Evolutionary conservation across 2,113 vertebrate species (phyloP).

Genomic region (Riparia riparia): DNA sequence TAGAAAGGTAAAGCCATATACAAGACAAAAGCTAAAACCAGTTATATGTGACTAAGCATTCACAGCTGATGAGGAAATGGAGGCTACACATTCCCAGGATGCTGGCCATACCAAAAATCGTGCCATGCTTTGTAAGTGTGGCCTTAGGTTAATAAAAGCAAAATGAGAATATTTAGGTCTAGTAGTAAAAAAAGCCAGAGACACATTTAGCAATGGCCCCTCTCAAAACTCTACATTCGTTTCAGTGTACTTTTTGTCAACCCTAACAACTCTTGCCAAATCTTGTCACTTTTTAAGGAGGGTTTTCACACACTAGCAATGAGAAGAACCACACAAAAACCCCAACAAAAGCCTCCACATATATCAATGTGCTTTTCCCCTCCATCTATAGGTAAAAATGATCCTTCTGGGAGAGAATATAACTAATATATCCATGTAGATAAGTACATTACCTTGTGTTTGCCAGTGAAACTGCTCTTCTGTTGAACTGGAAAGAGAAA

Average conservation of each 20-base stretch:
- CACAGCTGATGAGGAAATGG: neutral
- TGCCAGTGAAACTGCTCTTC: slow-evolving; percentile 98
- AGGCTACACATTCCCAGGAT: neutral
- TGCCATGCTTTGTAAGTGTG: neutral
- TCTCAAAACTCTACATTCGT: neutral
- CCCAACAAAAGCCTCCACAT: neutral
- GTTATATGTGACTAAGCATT: neutral
- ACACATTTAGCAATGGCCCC: neutral
- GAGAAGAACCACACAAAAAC: neutral
- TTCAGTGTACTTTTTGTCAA: neutral
- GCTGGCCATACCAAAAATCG: neutral
- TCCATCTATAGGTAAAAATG: neutral
- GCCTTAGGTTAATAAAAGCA: neutral
- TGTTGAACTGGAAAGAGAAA: slow-evolving; percentile 84
- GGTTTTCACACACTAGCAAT: neutral
- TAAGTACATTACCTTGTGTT: slow-evolving; percentile 86
- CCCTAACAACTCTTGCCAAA: neutral
- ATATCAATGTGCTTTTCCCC: neutral
- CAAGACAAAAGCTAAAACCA: neutral
- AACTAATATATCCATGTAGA: neutral
- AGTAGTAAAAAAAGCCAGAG: neutral
- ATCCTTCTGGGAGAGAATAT: neutral
- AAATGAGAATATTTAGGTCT: neutral
- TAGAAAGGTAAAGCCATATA: neutral
- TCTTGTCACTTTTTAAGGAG: neutral